Base-by-base conservation (phyloP, 92 coral and sea anemone species). In the Parazoanthus darwini region DNA sequence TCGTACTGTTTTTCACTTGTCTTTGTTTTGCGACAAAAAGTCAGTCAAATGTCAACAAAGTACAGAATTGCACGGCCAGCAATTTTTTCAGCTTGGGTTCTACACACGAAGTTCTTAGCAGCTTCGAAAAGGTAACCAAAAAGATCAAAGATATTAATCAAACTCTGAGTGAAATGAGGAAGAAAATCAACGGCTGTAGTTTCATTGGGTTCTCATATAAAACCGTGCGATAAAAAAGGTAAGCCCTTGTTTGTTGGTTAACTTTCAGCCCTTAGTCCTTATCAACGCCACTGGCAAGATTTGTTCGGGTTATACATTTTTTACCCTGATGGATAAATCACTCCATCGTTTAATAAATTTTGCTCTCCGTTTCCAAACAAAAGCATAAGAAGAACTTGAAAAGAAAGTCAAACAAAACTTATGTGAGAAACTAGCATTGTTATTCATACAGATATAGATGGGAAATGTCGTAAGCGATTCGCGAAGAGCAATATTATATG, bases 41-140 rank as follows among this genome's bases (percentile, higher is more conserved):
- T 63, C 70, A 63, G 8, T 37, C 15, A 77, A 44, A 44, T 44
- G 14, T 20, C 4, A 44, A 1, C 26, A 42, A 44, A 77, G 33
- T 6, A 6, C 56, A 44, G 4, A 44, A 44, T 63, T 81, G 85
- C 36, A 33, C 73, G 13, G 29, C 73, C 35, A 25, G 18, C 10
- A 81, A 63, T 58, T 59, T 81, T 20, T 63, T 16, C 25, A 72
- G 74, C 15, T 81, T 81, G 85, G 85, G 85, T 33, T 58, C 73
- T 9, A 35, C 68, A 6, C 73, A 81, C 7, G 74, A 81, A 8
- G 51, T 81, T 59, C 85, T 81, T 81, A 22, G 48, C 44, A 58
- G 36, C 44, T 63, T 81, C 54, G 46, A 35, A 3, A 58, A 56
- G 48, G 85, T 81, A 22, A 38, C 85, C 1, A 35, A 63, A 66